Evolutionary conservation across 1,140 invertebrate species (phyloP), one percentile per base, ranked within the genome.

Genomic region (Formica selysi): DNA sequence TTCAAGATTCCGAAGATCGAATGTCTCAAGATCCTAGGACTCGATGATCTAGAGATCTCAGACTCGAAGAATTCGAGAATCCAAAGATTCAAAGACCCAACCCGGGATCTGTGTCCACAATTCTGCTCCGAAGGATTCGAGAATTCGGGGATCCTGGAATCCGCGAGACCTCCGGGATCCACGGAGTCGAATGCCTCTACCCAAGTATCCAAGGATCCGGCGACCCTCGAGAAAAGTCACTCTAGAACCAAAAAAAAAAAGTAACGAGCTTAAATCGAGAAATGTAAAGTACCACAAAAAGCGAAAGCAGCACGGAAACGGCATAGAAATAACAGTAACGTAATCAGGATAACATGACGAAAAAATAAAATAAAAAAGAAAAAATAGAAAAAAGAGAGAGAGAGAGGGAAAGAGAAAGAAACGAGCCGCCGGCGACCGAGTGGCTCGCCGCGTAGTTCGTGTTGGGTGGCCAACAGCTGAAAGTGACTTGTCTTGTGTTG

Each of bases 401-500:
- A 84, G 71, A 76, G 88, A 67, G 59, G 76, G 76, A 86, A 85
- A 76, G 68, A 79, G 67, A 81, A 76, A 79, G 84, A 84, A 85
- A 86, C 78, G 89, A 87, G 22, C 61, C 26, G 59, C 5, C 79
- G 76, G 88, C 86, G 89, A 87, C 78, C 83, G 84, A 86, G 87
- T 78, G 88, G 89, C 90, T 92, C 87, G 92, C 87, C 89, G 87
- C 91, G 89, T 88, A 87, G 87, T 89, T 94, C 90, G 84, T 38
- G 90, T 91, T 54, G 92, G 91, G 91, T 92, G 92, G 91, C 78
- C 91, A 94, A 93, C 91, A 92, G 92, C 94, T 95, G 93, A 90
- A 90, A 95, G 95, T 95, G 95, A 95, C 94, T 95, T 96, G 95
- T 96, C 96, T 96, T 96, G 95, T 95, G 95, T 95, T 95, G 95